A percentile compares a stretch with the other conserved stretches of the same genome.
phyloP scores from a whole-genome alignment of 2,888 invertebrate genomes.

The Autographa pulchrina region DNA sequence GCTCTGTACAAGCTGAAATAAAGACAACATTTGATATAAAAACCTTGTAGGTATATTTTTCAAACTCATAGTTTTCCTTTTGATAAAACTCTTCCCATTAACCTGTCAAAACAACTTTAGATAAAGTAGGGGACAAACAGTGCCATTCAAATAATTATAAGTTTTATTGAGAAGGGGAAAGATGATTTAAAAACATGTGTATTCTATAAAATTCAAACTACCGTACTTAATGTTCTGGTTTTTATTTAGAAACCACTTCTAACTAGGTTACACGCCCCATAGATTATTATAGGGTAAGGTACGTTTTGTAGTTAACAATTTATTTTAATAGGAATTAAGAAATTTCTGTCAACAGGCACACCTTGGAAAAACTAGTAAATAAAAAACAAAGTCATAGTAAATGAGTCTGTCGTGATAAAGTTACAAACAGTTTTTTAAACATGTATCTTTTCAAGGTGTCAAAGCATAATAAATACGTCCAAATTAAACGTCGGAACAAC shows the following conservation, averaged over 20 bases:
- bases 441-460: no score
- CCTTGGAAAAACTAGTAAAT: no score
- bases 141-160: not conserved
- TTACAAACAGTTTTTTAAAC: no score
- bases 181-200: not conserved
- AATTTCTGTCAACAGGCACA: not conserved
- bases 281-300: conserved; percentile 23
- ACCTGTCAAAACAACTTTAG: not conserved
- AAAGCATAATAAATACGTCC: no score
- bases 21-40: no score
- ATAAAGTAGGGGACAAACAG: not conserved
- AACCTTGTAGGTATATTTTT: no score
- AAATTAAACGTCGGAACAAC: no score
- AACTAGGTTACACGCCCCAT: conserved; percentile 35
- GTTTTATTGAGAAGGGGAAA: conserved; percentile 11
- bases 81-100: not conserved
- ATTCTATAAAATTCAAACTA: conserved; percentile 7
- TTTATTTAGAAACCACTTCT: conserved; percentile 39
- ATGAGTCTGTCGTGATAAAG: no score
- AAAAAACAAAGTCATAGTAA: no score
- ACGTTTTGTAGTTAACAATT: conserved; percentile 27
- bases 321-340: conserved; percentile 22
- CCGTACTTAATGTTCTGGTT: conserved; percentile 19
- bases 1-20: no score
- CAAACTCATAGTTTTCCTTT: no score